phyloP scores from a whole-genome alignment of 2,113 vertebrate species.

The Pavo muticus region DNA sequence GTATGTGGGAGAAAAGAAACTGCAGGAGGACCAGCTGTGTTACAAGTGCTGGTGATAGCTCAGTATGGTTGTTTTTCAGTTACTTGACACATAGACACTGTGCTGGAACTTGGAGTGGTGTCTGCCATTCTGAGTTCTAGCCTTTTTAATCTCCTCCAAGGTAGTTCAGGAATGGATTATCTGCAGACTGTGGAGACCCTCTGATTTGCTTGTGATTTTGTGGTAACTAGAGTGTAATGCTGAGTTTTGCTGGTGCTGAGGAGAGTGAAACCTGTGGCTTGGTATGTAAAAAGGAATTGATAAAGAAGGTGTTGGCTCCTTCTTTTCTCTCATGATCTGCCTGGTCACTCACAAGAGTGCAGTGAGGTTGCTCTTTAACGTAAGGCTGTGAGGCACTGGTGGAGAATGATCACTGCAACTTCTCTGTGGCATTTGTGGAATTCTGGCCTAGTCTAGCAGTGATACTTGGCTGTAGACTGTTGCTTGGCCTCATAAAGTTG shows the following conservation, averaged over 20 bases:
- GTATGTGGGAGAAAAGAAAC: background rate
- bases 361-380: background rate
- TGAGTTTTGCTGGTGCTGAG: background rate
- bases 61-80: background rate
- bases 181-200: background rate
- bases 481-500: background rate
- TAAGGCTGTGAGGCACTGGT: background rate
- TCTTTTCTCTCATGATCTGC: background rate
- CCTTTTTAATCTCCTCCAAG: background rate
- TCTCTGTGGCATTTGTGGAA: background rate
- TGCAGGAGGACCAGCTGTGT: background rate
- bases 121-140: background rate
- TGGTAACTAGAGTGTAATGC: accelerated
- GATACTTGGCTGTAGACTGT: background rate
- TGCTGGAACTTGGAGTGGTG: background rate
- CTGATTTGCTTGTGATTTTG: background rate
- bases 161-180: background rate
- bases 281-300: background rate
- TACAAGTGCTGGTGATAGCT: background rate
- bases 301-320: background rate
- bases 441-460: background rate
- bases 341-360: background rate
- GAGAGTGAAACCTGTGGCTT: background rate
- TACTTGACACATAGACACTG: background rate
- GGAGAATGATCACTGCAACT: background rate